Evolutionary conservation across 2,888 invertebrate species (phyloP), one percentile per base, ranked within the genome.

Genomic region (Limenitis camilla): DNA sequence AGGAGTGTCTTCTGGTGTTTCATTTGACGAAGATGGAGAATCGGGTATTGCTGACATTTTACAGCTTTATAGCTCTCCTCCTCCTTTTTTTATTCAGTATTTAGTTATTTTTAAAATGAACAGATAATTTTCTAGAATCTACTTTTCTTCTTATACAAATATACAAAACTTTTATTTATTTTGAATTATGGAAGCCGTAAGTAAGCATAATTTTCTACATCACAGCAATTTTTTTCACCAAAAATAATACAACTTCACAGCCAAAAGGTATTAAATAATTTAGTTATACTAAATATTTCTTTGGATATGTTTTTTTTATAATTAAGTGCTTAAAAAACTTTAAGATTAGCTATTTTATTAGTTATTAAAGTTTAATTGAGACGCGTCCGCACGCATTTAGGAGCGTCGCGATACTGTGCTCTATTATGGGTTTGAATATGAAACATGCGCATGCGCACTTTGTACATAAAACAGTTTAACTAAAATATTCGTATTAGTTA

Each of bases 1-100:
- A n/a, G 82, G 77, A 0, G 80, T 73, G 0, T 75, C 73, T 6
- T 78, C 78, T 0, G 76, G 66, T 0, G 74, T 71, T 0, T 63
- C 70, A 1, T 63, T 72, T 2, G 65, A 60, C 2, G 77, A 66
- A 4, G 75, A 68, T 3, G 78, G 66, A 1, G 75, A 68, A 4
- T 77, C 76, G 3, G 68, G 64, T 28, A 58, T 55, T 0, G 63
- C 56, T 5, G 66, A 59, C 70, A 70, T 69, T 52, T 61, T 28
- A 6, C 3, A 27, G 6, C 2, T 19, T n/a, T n/a, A n/a, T n/a
- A n/a, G n/a, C n/a, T n/a, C n/a, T n/a, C n/a, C n/a, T n/a, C n/a
- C n/a, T n/a, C n/a, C n/a, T n/a, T n/a, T n/a, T n/a, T n/a, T n/a
- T n/a, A n/a, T n/a, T n/a, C n/a, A n/a, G n/a, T n/a, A n/a, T n/a